These are phyloP conservation scores for Rotaria macrura DNA, from an alignment of 2,888 invertebrate species.

Conservation along the genomic window DNA sequence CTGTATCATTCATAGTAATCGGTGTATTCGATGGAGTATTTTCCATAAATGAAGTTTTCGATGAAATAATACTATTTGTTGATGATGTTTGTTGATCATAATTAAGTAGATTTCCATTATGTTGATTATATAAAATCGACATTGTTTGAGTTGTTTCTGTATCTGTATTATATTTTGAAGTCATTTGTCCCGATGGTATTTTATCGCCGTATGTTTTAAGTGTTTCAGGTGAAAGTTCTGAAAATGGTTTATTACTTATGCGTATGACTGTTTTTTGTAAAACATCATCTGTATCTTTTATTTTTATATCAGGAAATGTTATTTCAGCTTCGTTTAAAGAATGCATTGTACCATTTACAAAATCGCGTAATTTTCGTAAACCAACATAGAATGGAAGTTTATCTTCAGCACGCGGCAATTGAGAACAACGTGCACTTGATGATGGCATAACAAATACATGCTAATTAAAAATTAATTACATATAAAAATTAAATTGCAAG, in stretches of 20 bases:
- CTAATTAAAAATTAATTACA: background rate
- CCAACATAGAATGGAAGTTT: slow-evolving; percentile 95
- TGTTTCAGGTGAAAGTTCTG: background rate
- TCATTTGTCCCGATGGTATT: background rate
- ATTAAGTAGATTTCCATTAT: background rate
- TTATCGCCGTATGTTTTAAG: background rate
- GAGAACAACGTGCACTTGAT: slow-evolving; percentile 88
- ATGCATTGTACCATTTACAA: slow-evolving; percentile 65
- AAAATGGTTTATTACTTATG: slow-evolving; percentile 9
- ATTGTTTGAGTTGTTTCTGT: slow-evolving; percentile 9
- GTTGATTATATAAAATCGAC: slow-evolving; percentile 5
- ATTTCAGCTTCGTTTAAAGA: slow-evolving; percentile 44
- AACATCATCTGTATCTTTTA: slow-evolving; percentile 20
- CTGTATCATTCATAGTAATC: background rate
- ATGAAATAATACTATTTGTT: background rate
- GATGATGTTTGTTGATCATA: background rate
- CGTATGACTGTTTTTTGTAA: slow-evolving; percentile 11
- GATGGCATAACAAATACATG: slow-evolving; percentile 92
- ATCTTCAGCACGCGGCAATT: slow-evolving; percentile 85
- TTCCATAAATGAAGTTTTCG: background rate
- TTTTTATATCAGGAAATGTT: slow-evolving; percentile 42
- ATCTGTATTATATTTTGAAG: background rate
- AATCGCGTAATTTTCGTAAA: slow-evolving; percentile 84
- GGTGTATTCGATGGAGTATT: background rate
- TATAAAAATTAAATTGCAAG: background rate